Percentiles rank a stretch among this genome's conserved stretches.
phyloP scores from a whole-genome alignment of 1,140 invertebrate species.

The Drosophila jambulina region DNA sequence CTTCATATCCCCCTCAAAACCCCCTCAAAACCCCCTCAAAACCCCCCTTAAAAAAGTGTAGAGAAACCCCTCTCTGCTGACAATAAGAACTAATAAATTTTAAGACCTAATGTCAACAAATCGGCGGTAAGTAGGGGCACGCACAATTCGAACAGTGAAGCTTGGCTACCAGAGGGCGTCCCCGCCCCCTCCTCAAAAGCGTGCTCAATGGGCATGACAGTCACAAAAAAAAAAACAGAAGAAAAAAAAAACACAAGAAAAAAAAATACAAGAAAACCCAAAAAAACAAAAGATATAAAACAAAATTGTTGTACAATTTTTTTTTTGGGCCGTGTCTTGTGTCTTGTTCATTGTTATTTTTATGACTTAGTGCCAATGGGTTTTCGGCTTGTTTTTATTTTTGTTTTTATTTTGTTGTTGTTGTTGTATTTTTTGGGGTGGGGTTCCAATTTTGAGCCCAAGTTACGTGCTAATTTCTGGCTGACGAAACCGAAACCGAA shows the following conservation, averaged over 20 bases:
- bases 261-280: slow-evolving; percentile 3
- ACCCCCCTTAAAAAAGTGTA: background rate
- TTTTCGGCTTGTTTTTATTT: slow-evolving; percentile 21
- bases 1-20: background rate
- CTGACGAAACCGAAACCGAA: slow-evolving; percentile 51
- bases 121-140: slow-evolving; percentile 46
- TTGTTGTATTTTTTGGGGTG: slow-evolving; percentile 11
- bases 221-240: slow-evolving; percentile 32
- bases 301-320: slow-evolving; percentile 40
- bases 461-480: slow-evolving; percentile 59
- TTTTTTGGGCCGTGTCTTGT: slow-evolving; percentile 49
- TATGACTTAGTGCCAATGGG: slow-evolving; percentile 65
- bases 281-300: slow-evolving; percentile 29
- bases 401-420: background rate
- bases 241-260: background rate
- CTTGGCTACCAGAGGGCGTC: slow-evolving; percentile 13
- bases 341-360: slow-evolving; percentile 73
- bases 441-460: slow-evolving; percentile 1
- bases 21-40: background rate
- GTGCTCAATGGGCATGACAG: slow-evolving; percentile 76
- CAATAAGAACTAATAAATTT: slow-evolving; percentile 78
- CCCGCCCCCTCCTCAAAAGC: slow-evolving; percentile 14
- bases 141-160: slow-evolving; percentile 25
- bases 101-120: slow-evolving; percentile 79
- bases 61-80: slow-evolving; percentile 37